Evolutionary conservation across 2,797 vertebrate species (phyloP), one percentile per base, ranked within the genome.

Genomic region (Oreonectes daqikongensis): DNA sequence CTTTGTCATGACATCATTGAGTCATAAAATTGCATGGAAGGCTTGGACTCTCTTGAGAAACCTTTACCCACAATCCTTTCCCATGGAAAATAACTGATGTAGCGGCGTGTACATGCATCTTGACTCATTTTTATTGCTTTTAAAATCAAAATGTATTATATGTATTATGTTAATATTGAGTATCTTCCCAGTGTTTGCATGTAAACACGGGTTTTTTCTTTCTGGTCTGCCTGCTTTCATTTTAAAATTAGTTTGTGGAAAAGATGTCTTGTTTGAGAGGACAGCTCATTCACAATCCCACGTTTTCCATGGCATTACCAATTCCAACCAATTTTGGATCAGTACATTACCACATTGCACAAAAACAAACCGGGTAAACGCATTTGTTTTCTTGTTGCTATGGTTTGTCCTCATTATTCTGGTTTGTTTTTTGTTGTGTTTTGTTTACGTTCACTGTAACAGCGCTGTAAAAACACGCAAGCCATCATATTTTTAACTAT

Each of bases 401-500:
- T 79, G 72, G n/a, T 74, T 32, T 59, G 10, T 74, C 20, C 3
- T 42, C 64, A 20, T 64, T 79, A 64, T 84, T 82, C 72, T 52
- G 63, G 26, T 24, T 20, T 77, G 79, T n/a, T n/a, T n/a, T n/a
- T n/a, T n/a, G n/a, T n/a, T n/a, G 71, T 26, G 69, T 72, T 79
- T 68, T 24, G 17, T 55, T 81, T 48, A 48, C 46, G 69, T 75
- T 75, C 52, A 28, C 6, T 59, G 14, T 71, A 74, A 74, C 68
- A 35, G 18, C 12, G 48, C 26, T 35, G 75, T 60, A 28, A 78
- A 8, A 71, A 78, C 68, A 18, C n/a, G 50, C 59, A 50, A 32
- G 8, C 65, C 68, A 69, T 32, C 75, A 75, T 78, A 42, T 24
- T 52, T 44, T 60, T 63, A 78, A 75, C 78, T 72, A 69, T 74